Percentiles rank a stretch among this genome's conserved stretches.
These are phyloP conservation scores for Tridacna crocea DNA, from an alignment of 2,888 invertebrate species.

Conservation along the genomic window DNA sequence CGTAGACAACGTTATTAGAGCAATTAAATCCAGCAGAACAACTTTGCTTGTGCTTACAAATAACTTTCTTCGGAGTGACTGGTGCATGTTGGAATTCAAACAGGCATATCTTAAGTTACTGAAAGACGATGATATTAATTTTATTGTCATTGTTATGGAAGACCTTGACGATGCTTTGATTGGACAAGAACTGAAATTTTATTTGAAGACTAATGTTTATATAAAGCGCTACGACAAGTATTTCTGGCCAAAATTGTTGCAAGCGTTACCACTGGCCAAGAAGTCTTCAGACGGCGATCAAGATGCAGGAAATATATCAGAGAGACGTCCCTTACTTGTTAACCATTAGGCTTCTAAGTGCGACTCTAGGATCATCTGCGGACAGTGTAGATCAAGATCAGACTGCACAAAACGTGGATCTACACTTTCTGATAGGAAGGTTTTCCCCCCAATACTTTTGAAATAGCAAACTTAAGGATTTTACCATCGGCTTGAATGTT, in stretches of 20 bases:
- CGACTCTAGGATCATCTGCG: no score
- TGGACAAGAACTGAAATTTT: constrained; percentile 34
- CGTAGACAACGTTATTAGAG: constrained; percentile 37
- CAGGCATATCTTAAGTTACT: constrained; percentile 39
- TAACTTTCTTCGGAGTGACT: constrained; percentile 46
- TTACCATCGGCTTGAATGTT: no score
- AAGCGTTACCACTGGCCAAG: constrained; percentile 22
- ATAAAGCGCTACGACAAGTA: constrained; percentile 29
- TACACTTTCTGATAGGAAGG: no score
- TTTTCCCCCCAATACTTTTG: no score
- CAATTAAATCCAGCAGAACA: constrained; percentile 37
- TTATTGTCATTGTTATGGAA: constrained; percentile 36
- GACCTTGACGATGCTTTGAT: constrained; percentile 40
- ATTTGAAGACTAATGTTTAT: constrained; percentile 41
- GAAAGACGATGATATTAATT: constrained; percentile 31
- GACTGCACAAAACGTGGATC: no score
- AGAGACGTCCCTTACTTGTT: background rate
- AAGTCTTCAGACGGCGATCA: background rate
- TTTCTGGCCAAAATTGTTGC: constrained; percentile 41
- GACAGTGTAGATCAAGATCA: no score
- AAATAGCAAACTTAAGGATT: no score
- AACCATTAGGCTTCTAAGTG: no score
- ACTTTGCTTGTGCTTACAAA: constrained; percentile 45
- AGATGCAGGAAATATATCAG: background rate
- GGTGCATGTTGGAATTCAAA: constrained; percentile 54